A percentile compares a stretch with the other conserved stretches of the same genome.
These are phyloP conservation scores for Julus scandinavius DNA, from an alignment of 2,888 invertebrate species.

Conservation along the genomic window DNA sequence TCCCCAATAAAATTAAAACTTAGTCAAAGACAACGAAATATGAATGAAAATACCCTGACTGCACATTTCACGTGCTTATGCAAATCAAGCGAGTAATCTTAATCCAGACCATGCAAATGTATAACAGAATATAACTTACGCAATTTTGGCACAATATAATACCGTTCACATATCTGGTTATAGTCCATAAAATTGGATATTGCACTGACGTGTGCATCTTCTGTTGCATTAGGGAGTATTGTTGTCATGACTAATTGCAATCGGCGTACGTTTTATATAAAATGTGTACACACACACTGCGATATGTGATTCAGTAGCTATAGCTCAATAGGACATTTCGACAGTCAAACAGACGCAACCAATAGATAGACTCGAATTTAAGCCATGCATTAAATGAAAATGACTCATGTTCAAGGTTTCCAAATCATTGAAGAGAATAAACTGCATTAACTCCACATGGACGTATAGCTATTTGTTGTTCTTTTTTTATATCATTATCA, in stretches of 20 bases:
- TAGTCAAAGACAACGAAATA: not conserved
- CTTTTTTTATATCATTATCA: not conserved
- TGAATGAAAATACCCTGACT: not conserved
- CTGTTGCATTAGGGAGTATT: not conserved
- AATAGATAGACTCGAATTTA: not conserved
- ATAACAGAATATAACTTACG: not conserved
- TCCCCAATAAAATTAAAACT: not conserved
- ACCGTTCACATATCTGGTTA: not conserved
- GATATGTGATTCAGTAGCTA: not conserved
- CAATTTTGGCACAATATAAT: not conserved
- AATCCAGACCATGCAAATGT: not conserved
- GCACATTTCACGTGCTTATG: not conserved
- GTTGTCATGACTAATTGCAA: not conserved
- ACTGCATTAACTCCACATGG: not conserved
- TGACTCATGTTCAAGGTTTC: conserved; percentile 39
- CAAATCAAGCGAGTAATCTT: not conserved
- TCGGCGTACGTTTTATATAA: not conserved
- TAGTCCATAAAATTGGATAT: not conserved
- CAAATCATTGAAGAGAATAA: conserved; percentile 37
- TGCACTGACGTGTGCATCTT: not conserved
- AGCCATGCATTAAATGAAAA: not conserved
- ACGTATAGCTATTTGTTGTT: not conserved
- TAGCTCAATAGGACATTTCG: not conserved
- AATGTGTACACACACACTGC: not conserved
- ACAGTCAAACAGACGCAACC: not conserved